phyloP scores from a whole-genome alignment of 2,888 invertebrate genomes.

The Brenthis ino region DNA sequence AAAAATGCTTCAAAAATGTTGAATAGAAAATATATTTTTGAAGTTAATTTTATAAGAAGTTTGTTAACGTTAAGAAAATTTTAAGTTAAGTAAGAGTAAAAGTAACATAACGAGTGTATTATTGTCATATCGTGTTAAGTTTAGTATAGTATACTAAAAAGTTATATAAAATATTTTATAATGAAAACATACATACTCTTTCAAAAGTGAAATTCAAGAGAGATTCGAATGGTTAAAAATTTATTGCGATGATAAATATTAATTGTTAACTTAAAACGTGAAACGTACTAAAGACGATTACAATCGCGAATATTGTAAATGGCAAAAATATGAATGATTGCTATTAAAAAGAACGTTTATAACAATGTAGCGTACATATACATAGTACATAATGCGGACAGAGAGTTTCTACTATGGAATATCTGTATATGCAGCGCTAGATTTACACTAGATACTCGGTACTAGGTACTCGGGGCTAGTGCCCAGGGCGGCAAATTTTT shows the following conservation, averaged over 20 bases:
- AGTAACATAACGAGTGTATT: background rate
- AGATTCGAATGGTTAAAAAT: background rate
- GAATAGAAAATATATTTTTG: no score
- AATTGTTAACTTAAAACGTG: conserved; percentile 7
- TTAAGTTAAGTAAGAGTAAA: no score
- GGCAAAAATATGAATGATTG: conserved; percentile 25
- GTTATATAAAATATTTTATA: background rate
- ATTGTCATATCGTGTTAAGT: background rate
- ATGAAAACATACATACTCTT: background rate
- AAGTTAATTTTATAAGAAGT: no score
- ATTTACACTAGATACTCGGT: no score
- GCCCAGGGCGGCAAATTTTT: no score
- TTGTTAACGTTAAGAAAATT: no score
- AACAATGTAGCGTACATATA: conserved; percentile 20
- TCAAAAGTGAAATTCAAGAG: conserved; percentile 1
- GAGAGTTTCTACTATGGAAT: conserved; percentile 12
- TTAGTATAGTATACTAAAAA: no score
- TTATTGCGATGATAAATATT: conserved; percentile 9
- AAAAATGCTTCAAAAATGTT: no score
- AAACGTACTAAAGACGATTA: background rate
- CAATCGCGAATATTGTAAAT: conserved; percentile 27
- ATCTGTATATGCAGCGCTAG: background rate
- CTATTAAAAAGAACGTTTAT: conserved; percentile 35
- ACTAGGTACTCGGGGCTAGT: no score
- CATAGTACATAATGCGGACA: conserved; percentile 25